These are phyloP conservation scores for Xestia sexstrigata DNA, from an alignment of 2,888 invertebrate species.

Conservation along the genomic window DNA sequence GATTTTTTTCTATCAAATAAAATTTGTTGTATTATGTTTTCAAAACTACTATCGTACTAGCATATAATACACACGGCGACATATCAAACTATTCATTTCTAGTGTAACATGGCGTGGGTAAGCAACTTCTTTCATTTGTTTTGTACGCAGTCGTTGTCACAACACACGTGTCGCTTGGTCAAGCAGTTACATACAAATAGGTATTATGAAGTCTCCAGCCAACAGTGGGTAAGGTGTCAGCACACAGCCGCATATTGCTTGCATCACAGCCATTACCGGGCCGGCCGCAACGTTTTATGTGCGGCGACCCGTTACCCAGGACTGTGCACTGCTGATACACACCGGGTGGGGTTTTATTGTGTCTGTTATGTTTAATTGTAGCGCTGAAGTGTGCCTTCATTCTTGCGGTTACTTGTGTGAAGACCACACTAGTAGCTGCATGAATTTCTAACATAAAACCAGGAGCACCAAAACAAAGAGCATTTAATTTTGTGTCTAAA, in stretches of 20 bases:
- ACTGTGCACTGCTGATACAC: constrained; percentile 20
- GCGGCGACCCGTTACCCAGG: constrained; percentile 50
- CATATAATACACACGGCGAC: background rate
- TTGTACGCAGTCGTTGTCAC: background rate
- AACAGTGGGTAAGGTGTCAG: background rate
- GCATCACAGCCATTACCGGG: constrained; percentile 42
- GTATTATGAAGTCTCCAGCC: background rate
- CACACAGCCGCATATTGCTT: constrained; percentile 41
- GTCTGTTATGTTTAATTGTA: constrained; percentile 4
- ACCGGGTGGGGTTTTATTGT: constrained; percentile 23
- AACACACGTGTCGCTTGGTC: background rate
- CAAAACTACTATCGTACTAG: no score
- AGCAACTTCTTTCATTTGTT: background rate
- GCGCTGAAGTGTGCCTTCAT: constrained; percentile 9
- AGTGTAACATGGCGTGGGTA: no score
- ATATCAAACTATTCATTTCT: no score
- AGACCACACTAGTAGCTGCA: no score
- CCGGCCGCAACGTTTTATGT: constrained; percentile 58
- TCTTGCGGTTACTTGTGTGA: background rate
- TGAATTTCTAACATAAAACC: no score
- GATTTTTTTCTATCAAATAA: no score
- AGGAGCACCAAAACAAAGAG: no score
- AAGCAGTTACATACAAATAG: background rate
- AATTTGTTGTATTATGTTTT: no score
- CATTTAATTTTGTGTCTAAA: background rate